These are phyloP conservation scores for Plebejus anna DNA, from an alignment of 2,888 invertebrate genomes.

Conservation along the genomic window DNA sequence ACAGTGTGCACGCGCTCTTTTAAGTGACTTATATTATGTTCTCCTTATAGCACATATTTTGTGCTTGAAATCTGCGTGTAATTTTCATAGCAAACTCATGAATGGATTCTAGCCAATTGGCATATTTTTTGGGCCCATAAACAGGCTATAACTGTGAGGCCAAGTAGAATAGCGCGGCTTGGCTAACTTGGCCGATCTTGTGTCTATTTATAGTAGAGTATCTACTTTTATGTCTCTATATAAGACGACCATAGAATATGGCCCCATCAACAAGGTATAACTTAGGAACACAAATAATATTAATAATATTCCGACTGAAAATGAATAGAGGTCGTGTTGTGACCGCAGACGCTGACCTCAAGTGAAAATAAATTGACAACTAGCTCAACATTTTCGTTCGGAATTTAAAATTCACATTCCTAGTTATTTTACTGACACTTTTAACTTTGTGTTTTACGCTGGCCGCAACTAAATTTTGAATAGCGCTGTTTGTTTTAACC, in stretches of 20 bases:
- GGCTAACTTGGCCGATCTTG: background rate
- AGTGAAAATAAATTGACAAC: background rate
- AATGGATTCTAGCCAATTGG: background rate
- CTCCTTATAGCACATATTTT: background rate
- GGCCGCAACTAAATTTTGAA: background rate
- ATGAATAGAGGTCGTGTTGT: background rate
- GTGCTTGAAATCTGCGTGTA: background rate
- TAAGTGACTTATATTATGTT: background rate
- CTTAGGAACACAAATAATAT: background rate
- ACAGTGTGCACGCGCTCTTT: background rate
- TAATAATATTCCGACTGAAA: background rate
- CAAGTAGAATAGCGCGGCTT: background rate
- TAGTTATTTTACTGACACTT: background rate
- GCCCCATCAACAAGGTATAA: background rate
- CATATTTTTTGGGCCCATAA: background rate
- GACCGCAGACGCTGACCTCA: background rate
- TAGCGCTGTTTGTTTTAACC: background rate
- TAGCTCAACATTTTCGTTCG: background rate
- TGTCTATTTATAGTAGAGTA: background rate
- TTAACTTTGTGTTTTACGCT: constrained; percentile 5
- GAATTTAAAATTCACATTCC: constrained; percentile 2
- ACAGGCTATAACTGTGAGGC: background rate
- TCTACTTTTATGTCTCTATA: background rate
- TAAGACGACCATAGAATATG: background rate
- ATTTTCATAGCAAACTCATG: background rate